These are phyloP conservation scores for Myiotriccus ornatus DNA, from an alignment of 2,797 vertebrate species.

Conservation along the genomic window DNA sequence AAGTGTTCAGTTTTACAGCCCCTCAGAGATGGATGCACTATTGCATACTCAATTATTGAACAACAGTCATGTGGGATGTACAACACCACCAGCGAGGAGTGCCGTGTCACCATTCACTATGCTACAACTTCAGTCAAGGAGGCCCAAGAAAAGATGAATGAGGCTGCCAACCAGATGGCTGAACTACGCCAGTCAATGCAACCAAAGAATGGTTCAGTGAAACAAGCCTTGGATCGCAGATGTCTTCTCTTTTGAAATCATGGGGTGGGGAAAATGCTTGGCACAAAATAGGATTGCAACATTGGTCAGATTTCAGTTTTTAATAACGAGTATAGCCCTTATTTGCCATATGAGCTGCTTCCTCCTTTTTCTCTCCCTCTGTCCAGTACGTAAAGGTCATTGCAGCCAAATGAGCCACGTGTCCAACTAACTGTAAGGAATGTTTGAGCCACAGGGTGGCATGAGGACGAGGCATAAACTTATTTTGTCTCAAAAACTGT, in stretches of 20 bases:
- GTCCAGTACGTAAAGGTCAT: neutral
- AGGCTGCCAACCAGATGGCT: neutral
- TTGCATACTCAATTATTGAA: neutral
- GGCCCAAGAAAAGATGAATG: neutral
- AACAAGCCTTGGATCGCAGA: neutral
- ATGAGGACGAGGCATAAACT: neutral
- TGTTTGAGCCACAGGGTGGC: neutral
- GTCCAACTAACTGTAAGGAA: neutral
- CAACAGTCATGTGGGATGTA: neutral
- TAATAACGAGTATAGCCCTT: neutral
- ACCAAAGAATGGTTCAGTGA: neutral
- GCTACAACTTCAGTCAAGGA: neutral
- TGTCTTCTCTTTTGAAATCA: neutral
- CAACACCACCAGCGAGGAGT: neutral
- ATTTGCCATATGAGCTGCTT: neutral
- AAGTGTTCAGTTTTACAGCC: fast-evolving
- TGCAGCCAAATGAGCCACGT: neutral
- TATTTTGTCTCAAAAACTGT: neutral
- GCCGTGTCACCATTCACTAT: neutral
- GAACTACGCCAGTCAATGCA: neutral
- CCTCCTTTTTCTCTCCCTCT: neutral
- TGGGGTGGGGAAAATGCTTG: neutral
- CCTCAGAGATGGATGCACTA: fast-evolving
- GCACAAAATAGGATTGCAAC: neutral
- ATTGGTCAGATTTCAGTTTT: neutral